Evolutionary conservation across 2,113 vertebrate species (phyloP).

Genomic region (Telmatochromis brichardi): DNA sequence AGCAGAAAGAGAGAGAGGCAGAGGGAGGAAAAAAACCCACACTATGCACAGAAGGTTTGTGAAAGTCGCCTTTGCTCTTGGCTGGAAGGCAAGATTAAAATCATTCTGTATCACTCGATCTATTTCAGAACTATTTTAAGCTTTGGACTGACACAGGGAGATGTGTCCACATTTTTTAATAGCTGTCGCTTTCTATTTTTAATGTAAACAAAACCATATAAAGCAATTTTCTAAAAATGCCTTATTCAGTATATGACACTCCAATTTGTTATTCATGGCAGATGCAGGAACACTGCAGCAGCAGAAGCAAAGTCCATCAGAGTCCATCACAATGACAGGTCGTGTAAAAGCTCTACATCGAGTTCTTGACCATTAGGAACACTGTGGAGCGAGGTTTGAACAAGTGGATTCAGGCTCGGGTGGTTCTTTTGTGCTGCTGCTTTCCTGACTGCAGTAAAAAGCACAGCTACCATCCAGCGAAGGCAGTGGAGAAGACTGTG

Average conservation of each 20-base stretch:
- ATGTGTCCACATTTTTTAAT: neutral
- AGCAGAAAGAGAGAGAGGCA: neutral
- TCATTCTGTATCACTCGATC: constrained; percentile 1
- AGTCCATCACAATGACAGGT: neutral
- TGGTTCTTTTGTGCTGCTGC: neutral
- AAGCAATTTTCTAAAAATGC: neutral
- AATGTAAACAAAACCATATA: constrained; percentile 29
- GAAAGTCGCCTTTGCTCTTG: neutral
- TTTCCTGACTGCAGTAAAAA: neutral
- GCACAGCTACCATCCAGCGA: neutral
- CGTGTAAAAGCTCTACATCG: neutral
- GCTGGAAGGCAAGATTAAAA: constrained; percentile 20
- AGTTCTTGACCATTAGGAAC: neutral
- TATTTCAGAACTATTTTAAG: constrained; percentile 18
- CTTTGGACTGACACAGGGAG: neutral
- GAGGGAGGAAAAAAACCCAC: neutral
- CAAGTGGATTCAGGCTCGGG: neutral
- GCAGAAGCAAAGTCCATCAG: neutral
- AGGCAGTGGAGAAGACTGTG: neutral
- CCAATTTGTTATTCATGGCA: neutral
- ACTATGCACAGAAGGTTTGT: neutral
- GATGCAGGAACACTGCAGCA: neutral
- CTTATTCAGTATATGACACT: neutral
- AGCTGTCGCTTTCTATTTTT: neutral
- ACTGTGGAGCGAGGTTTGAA: neutral